A percentile compares a stretch with the other conserved stretches of the same genome.
These are phyloP conservation scores for Cossypha polioptera DNA, from an alignment of 2,797 vertebrate species.

Conservation along the genomic window DNA sequence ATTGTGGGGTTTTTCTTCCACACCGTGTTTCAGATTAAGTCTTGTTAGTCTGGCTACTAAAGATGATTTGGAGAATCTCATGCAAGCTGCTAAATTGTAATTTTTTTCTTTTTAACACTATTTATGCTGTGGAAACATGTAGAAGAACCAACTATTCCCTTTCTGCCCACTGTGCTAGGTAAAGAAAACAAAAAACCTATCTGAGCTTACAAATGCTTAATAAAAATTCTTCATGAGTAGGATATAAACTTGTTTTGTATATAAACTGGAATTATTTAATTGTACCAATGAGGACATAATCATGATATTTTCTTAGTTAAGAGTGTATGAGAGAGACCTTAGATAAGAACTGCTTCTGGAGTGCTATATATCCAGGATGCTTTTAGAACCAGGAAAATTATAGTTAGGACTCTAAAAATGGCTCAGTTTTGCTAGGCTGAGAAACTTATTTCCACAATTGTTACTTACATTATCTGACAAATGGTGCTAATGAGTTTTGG, in stretches of 20 bases:
- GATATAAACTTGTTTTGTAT: background rate
- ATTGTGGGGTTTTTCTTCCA: background rate
- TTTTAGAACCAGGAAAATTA: background rate
- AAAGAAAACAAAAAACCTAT: background rate
- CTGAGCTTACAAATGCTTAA: background rate
- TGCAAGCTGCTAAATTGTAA: background rate
- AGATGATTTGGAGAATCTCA: background rate
- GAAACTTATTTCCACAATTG: background rate
- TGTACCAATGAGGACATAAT: background rate
- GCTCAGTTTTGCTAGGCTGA: background rate
- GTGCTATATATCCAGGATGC: background rate
- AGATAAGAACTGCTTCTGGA: background rate
- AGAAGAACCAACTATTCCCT: background rate
- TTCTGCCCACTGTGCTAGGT: background rate
- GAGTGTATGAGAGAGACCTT: background rate
- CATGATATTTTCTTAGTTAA: background rate
- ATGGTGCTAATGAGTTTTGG: background rate
- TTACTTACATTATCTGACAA: background rate
- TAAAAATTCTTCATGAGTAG: background rate
- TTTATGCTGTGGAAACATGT: background rate
- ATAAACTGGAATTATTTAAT: background rate
- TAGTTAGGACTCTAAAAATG: background rate
- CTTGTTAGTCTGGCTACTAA: background rate
- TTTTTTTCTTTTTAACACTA: background rate
- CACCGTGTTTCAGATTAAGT: background rate